Evolutionary conservation across 2,888 invertebrate species (phyloP), one percentile per base, ranked within the genome.

Genomic region (Stenurella melanura): DNA sequence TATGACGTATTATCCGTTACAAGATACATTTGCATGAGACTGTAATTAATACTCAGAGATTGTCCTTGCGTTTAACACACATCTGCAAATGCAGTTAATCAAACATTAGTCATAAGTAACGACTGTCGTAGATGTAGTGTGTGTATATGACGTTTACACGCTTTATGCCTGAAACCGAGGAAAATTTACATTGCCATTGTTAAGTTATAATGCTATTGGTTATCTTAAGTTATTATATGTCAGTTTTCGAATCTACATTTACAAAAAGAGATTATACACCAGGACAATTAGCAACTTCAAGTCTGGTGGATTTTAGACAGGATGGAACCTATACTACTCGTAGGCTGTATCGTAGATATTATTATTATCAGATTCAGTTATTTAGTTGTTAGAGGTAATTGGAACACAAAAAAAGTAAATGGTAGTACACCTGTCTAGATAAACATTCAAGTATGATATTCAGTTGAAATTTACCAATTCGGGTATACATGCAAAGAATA

Each of bases 61-160:
- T 70, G 60, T 69, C 70, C 60, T 70, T 70, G 42, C 70, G 34
- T 30, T 58, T 57, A 57, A 30, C 68, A 69, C 30, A 69, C 15
- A 58, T 21, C 38, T 50, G 60, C 34, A 70, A 70, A 60, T 70
- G 70, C 58, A 70, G 60, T 56, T 60, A 70, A 70, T 70, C 70
- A 42, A 38, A 50, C 26, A 70, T 70, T 60, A 42, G 60, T 12
- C 70, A 70, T 30, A 15, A 42, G 18, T 60, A 60, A 60, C 38
- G 5, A 21, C 58, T 70, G 70, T 21, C 58, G 58, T 56, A 60
- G 70, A 50, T 56, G 30, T 60, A 60, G 9, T 60, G 19, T 58
- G 21, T 70, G 70, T 58, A 18, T 18, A 34, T 70, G 70, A 70
- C 70, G 21, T 34, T 30, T 38, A 38, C 70, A 58, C 12, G 60